Evolutionary conservation across 2,113 vertebrate species (phyloP), one percentile per base, ranked within the genome.

Genomic region (Tyrannus savana): DNA sequence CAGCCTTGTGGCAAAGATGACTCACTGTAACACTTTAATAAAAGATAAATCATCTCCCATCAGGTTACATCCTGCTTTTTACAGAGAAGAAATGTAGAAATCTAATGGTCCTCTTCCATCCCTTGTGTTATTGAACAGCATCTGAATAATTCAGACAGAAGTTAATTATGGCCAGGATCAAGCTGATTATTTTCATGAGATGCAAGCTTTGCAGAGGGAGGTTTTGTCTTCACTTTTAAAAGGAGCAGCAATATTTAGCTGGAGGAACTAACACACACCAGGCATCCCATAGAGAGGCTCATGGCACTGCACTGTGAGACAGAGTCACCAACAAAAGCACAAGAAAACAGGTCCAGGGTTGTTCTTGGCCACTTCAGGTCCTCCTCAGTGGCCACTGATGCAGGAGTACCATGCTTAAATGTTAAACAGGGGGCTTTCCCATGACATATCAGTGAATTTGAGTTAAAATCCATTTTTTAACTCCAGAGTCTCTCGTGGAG

Each of bases 401-500:
- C 19, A 4, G 7, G 1, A 76, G 24, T 37, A 44, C 7, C 31
- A 37, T 25, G 21, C 3, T 47, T 77, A 14, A 30, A 44, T 64
- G 74, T 39, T 22, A 31, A 49, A 39, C 9, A 35, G 12, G 19
- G 4, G 8, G 44, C 30, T 39, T 82, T 52, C 25, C 37, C 10
- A 23, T 1, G 11, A 49, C 50, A 2, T 8, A 17, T 6, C 17
- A 13, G 7, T 8, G 44, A 53, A 21, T 15, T 31, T 0, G 2
- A 53, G 22, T 37, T 56, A 18, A 80, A 92, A 78, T 4, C 24
- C 63, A n/a, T 6, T 50, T 63, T 59, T 78, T 31, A 28, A 18
- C n/a, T 81, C 33, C 31, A 39, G 18, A 6, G 12, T 14, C 28
- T 84, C 31, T 42, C 3, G 0, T 1, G 15, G 58, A 25, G 64